Conservation (phyloP, 2,797 vertebrate genomes). For the Parotocinclus haroldoi region DNA sequence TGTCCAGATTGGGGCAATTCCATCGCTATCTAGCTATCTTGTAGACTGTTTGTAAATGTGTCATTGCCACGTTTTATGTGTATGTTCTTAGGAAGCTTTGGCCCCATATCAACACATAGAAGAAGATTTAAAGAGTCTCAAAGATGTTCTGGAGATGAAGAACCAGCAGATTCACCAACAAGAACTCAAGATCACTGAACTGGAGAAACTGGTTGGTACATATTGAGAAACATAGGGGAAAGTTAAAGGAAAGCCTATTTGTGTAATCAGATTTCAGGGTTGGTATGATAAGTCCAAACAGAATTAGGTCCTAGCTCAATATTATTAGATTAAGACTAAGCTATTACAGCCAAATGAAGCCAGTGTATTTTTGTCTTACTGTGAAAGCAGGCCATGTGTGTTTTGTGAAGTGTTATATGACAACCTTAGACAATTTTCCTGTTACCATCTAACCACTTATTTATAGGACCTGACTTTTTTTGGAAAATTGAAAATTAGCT, state of each 20-base stretch:
- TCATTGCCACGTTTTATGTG: background rate
- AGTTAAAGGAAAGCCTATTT: conserved; percentile 3
- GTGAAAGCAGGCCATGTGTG: no score
- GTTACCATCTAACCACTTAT: conserved; percentile 2
- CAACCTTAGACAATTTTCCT: background rate
- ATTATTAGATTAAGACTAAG: background rate
- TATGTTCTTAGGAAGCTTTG: conserved; percentile 74
- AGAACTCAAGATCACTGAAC: conserved; percentile 87
- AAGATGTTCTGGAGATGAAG: conserved; percentile 94
- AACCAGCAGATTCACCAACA: conserved; percentile 94
- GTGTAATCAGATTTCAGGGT: background rate
- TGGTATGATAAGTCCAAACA: conserved; percentile 12
- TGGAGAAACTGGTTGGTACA: conserved; percentile 89
- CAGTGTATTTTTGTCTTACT: conserved; percentile 10
- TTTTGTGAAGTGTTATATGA: background rate
- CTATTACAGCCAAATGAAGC: background rate
- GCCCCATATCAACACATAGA: conserved; percentile 93
- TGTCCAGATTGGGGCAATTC: background rate
- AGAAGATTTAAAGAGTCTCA: conserved; percentile 90
- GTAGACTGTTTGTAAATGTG: background rate
- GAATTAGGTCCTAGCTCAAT: background rate
- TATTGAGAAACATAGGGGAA: background rate
- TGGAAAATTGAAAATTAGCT: no score
- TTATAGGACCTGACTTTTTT: no score
- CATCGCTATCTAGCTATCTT: background rate